A percentile compares a stretch with the other conserved stretches of the same genome.
phyloP scores from a whole-genome alignment of 1,140 invertebrate genomes.

The Aleiodes sp. region DNA sequence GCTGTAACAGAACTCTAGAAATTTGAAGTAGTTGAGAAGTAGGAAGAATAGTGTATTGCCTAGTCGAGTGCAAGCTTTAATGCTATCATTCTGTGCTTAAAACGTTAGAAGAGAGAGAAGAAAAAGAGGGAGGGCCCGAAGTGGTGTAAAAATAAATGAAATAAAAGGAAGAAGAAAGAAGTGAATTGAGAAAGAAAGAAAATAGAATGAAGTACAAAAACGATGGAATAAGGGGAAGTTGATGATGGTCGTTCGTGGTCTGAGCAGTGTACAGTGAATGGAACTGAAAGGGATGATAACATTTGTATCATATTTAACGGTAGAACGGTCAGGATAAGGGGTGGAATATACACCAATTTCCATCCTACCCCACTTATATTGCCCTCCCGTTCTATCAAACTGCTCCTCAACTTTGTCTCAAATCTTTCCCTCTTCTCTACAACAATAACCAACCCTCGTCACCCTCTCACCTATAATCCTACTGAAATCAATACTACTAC shows the following conservation, averaged over 20 bases:
- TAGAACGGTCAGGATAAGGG: constrained; percentile 56
- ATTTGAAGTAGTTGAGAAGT: neutral
- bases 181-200: constrained; percentile 23
- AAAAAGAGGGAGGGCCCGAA: neutral
- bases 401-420: constrained; percentile 17
- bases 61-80: neutral
- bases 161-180: neutral
- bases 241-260: constrained; percentile 36
- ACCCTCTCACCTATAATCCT: constrained; percentile 48
- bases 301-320: constrained; percentile 66
- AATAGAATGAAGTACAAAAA: constrained; percentile 42
- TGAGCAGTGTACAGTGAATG: constrained; percentile 38
- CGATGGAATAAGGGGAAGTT: constrained; percentile 20
- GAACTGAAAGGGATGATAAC: constrained; percentile 62
- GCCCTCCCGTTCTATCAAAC: constrained; percentile 34
- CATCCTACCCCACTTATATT: constrained; percentile 25
- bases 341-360: constrained; percentile 33
- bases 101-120: neutral
- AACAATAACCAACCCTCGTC: constrained; percentile 33
- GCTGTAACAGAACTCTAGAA: neutral
- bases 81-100: neutral
- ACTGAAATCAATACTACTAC: constrained; percentile 58
- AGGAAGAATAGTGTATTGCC: neutral
- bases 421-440: constrained; percentile 29
- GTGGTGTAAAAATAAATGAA: no score